Base-by-base conservation (phyloP, 1,140 invertebrate genomes). In the Drosophila quadrilineata region DNA sequence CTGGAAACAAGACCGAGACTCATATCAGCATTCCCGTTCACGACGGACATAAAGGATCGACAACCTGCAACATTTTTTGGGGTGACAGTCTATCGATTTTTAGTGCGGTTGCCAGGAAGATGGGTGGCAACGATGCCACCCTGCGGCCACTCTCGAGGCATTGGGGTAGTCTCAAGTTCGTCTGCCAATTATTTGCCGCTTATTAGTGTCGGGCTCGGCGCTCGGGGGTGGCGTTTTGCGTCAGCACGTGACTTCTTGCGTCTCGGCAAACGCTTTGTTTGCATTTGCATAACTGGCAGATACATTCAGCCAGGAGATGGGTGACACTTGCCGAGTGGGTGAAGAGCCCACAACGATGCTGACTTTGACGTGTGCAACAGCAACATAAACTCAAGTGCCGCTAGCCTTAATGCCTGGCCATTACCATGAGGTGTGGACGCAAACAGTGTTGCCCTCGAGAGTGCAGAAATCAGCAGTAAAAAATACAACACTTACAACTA, bases 131-230 rank as follows among this genome's bases (percentile, higher is more conserved):
- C 53, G 31, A 35, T 33, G 5, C 14, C 45, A 26, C 40, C 14
- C 35, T 24, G 12, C 41, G 38, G 46, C 60, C 63, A 66, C 54
- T 48, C n/a, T n/a, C n/a, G 60, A 53, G 68, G 56, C 79, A 53
- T 84, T 84, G 79, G 79, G 79, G 79, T 84, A 84, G 79, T 84
- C 79, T 85, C 79, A 79, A 84, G 79, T 79, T 84, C 71, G 80
- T 85, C 75, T 85, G 79, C 79, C 79, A 84, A 84, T 84, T 84
- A 85, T 84, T 85, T 77, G 79, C 79, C 70, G 80, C 79, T 84
- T 84, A 85, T 84, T 84, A 85, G 70, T 59, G 60, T 59, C 50
- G 65, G 38, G 16, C 14, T 10, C 6, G 29, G 50, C 8, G 46
- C 50, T 28, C 31, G 43, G 35, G 38, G 62, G 19, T 50, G 63